phyloP scores from a whole-genome alignment of 2,888 invertebrate species.

The Polydrusus pterygomalis region DNA sequence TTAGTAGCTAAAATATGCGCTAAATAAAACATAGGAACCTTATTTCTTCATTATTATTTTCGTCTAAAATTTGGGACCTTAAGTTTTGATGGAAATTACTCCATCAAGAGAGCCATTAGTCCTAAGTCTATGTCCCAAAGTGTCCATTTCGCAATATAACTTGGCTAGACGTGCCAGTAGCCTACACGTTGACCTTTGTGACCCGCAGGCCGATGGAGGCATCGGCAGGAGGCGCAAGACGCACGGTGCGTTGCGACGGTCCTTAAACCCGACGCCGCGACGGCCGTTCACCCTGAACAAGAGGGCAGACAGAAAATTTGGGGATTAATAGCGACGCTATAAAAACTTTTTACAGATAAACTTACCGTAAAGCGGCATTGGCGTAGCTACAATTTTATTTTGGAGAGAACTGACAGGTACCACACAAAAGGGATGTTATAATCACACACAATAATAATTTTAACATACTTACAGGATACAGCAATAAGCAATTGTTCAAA shows the following conservation, averaged over 20 bases:
- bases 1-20: too few species aligned
- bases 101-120: not conserved
- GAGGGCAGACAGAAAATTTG: conserved; percentile 33
- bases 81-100: not conserved
- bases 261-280: conserved; percentile 43
- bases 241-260: conserved; percentile 52
- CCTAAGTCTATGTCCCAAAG: not conserved
- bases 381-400: too few species aligned
- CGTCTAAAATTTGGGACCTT: not conserved
- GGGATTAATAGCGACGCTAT: not conserved
- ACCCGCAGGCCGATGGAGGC: conserved; percentile 43
- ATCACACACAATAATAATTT: too few species aligned
- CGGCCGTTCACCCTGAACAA: conserved; percentile 42
- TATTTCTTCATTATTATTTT: not conserved
- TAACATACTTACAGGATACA: too few species aligned
- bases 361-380: too few species aligned
- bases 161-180: conserved; percentile 26
- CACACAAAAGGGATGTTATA: too few species aligned
- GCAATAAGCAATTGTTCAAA: too few species aligned
- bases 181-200: conserved; percentile 44
- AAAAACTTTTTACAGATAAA: too few species aligned
- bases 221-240: conserved; percentile 47
- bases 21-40: too few species aligned
- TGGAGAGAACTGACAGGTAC: too few species aligned
- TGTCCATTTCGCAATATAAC: not conserved